These are phyloP conservation scores for Sinosuthora webbiana DNA, from an alignment of 2,113 vertebrate genomes.

Conservation along the genomic window DNA sequence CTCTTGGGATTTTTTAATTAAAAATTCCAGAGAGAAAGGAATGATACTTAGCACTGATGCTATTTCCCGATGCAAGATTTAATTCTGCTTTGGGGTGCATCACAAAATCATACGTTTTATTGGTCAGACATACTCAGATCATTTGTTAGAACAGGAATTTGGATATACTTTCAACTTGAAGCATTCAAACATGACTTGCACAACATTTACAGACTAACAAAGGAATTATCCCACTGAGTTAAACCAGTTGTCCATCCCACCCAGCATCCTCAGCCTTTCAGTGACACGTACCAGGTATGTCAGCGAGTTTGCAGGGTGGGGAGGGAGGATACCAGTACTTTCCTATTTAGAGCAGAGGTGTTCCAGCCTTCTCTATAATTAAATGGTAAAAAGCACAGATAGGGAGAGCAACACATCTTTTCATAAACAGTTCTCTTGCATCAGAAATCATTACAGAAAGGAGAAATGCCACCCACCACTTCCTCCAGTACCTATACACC, in stretches of 20 bases:
- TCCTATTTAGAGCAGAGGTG: not conserved
- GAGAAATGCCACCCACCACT: not conserved
- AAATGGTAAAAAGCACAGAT: not conserved
- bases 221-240: not conserved
- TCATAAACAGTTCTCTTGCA: not conserved
- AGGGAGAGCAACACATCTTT: not conserved
- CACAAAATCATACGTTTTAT: not conserved
- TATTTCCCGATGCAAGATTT: not conserved
- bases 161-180: not conserved
- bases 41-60: not conserved
- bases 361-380: conserved; percentile 5
- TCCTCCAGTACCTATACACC: not conserved
- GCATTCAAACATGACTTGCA: not conserved
- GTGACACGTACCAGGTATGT: not conserved
- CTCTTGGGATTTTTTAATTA: not conserved
- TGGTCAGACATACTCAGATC: not conserved
- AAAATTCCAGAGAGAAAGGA: not conserved
- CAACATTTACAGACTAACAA: not conserved
- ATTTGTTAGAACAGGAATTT: not conserved
- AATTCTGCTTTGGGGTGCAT: not conserved
- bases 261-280: not conserved
- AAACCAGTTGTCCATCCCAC: not conserved
- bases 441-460: not conserved
- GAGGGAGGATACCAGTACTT: not conserved
- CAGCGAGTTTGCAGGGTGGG: not conserved